Evolutionary conservation across 2,888 invertebrate genomes (phyloP), one percentile per base, ranked within the genome.

Genomic region (Drosophila differens): DNA sequence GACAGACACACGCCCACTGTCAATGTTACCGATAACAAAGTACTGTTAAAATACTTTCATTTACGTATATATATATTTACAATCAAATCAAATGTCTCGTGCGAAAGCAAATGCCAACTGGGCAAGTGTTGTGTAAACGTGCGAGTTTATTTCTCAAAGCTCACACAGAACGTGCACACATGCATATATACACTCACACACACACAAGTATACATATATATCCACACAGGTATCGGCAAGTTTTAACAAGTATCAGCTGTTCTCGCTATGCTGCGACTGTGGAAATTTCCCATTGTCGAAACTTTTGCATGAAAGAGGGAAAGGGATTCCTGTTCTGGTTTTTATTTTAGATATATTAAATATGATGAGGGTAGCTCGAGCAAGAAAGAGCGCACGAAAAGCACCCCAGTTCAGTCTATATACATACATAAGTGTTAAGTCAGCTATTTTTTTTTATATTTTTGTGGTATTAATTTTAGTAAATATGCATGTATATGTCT

Each of bases 241-340:
- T 72, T 87, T 84, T 89, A 87, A 82, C 78, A 74, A 76, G 60
- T 78, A 84, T 85, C 89, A 85, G 85, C 85, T 85, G 85, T 85
- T 89, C 68, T 76, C 60, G 59, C 70, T 66, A 55, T 68, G 68
- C 57, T 41, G 55, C 39, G 52, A 47, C 70, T 80, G 59, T 82
- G 89, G 85, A 85, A 89, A 87, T 81, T 89, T 84, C 87, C 89
- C 60, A 76, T 70, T 81, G 77, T 49, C 72, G 33, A 80, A 81
- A 70, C 44, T 58, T 59, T 25, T 25, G 28, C 37, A 59, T 37
- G 41, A 63, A 53, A 33, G 59, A n/a, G 30, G 25, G 49, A 47
- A 32, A 44, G 10, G 41, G 49, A 47, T 39, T 33, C 19, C 39
- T 68, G 4, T 28, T 67, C 19, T 57, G 7, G n/a, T 44, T 70